Percentiles rank a stretch among this genome's conserved stretches.
Evolutionary conservation across 2,113 vertebrate species (phyloP).

Genomic region (Neodontobutis hainanensis): DNA sequence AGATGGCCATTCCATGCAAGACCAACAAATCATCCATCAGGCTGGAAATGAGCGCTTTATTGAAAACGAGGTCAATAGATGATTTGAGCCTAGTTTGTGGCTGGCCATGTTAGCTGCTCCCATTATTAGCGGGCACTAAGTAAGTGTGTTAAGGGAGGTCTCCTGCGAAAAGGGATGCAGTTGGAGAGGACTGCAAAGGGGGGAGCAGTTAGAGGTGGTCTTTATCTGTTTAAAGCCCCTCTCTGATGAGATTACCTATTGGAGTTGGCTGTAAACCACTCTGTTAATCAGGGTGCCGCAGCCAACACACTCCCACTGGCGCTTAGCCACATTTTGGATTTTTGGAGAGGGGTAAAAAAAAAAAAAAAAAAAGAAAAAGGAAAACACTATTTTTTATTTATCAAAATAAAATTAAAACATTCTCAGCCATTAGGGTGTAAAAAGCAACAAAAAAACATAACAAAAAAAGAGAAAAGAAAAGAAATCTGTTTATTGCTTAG

Average conservation of each 20-base stretch:
- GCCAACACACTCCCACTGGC: constrained; percentile 84
- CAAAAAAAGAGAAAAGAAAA: constrained; percentile 25
- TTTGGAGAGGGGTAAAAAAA: constrained; percentile 65
- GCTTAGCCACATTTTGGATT: constrained; percentile 71
- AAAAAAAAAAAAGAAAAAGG: constrained; percentile 20
- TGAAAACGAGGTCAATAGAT: constrained; percentile 89
- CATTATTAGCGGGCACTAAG: constrained; percentile 77
- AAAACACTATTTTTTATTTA: constrained; percentile 51
- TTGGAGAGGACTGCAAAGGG: constrained; percentile 39
- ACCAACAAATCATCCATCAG: constrained; percentile 79
- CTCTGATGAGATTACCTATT: constrained; percentile 84
- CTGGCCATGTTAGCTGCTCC: constrained; percentile 68
- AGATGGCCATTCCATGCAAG: constrained; percentile 78
- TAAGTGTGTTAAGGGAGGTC: constrained; percentile 58
- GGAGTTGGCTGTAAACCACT: constrained; percentile 79
- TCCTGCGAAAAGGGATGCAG: constrained; percentile 52
- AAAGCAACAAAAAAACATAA: constrained; percentile 53
- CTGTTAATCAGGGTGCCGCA: constrained; percentile 77
- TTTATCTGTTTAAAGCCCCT: constrained; percentile 81
- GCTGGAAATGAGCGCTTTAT: constrained; percentile 80
- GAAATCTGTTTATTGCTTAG: constrained; percentile 15
- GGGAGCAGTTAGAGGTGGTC: constrained; percentile 68
- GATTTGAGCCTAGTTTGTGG: constrained; percentile 76
- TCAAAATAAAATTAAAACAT: constrained; percentile 63
- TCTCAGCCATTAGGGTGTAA: constrained; percentile 56